Percentiles rank a stretch among this genome's conserved stretches.
phyloP scores from a whole-genome alignment of 2,113 vertebrate genomes.

The Pluvianellus socialis region DNA sequence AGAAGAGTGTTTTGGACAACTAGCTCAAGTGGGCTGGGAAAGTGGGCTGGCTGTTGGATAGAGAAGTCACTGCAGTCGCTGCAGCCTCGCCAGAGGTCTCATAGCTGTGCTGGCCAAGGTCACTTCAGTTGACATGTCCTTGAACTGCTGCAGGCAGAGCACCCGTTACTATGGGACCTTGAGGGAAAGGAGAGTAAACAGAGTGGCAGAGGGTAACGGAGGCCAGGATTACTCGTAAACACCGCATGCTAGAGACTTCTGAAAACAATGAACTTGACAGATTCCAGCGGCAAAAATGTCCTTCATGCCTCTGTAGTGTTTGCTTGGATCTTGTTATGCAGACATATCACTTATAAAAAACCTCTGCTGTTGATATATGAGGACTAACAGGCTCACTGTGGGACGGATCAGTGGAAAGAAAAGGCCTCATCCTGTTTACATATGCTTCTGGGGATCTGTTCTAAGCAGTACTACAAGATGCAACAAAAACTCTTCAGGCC shows the following conservation, averaged over 20 bases:
- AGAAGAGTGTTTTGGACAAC: background rate
- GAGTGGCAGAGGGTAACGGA: background rate
- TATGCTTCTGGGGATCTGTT: background rate
- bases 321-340: background rate
- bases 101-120: background rate
- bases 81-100: background rate
- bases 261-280: background rate
- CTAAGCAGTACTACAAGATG: background rate
- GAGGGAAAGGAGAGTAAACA: constrained; percentile 7
- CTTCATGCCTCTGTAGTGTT: background rate
- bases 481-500: background rate
- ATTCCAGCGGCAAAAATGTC: background rate
- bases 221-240: constrained; percentile 11
- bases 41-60: background rate
- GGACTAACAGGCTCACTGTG: background rate
- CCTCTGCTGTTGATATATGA: background rate
- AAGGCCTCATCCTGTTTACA: background rate
- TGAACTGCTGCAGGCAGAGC: background rate
- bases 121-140: background rate
- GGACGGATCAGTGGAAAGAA: background rate
- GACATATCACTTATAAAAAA: background rate
- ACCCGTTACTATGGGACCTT: background rate
- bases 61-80: background rate
- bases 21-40: background rate
- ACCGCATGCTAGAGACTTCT: background rate